A percentile compares a stretch with the other conserved stretches of the same genome.
These are phyloP conservation scores for Ochropleura plecta DNA, from an alignment of 2,888 invertebrate genomes.

Conservation along the genomic window DNA sequence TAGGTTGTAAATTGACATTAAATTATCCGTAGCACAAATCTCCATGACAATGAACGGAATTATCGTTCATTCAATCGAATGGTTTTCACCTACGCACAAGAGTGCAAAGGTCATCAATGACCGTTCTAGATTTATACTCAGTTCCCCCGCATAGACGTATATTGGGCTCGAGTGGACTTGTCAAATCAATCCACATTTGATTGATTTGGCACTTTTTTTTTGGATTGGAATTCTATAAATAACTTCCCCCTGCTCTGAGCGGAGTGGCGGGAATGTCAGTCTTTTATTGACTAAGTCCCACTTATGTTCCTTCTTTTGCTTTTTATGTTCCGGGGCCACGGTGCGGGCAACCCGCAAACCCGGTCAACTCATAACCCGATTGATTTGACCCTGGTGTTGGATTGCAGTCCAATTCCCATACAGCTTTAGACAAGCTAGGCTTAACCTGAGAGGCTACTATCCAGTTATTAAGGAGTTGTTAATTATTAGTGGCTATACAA, in stretches of 20 bases:
- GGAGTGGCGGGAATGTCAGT: no score
- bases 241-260: no score
- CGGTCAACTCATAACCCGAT: no score
- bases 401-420: no score
- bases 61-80: constrained; percentile 7
- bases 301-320: no score
- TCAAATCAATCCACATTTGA: not conserved
- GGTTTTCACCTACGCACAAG: not conserved
- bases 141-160: not conserved
- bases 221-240: no score
- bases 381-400: not conserved
- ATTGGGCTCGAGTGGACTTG: not conserved
- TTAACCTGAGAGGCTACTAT: not conserved
- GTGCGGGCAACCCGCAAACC: no score
- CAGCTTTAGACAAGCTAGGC: not conserved
- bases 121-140: not conserved
- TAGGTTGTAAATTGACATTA: not conserved
- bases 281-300: no score
- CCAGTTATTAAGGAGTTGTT: no score
- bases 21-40: constrained; percentile 4
- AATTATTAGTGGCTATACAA: no score
- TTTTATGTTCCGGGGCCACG: no score
- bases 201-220: no score
- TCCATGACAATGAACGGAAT: constrained; percentile 9
- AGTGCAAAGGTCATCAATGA: constrained; percentile 18